A percentile compares a stretch with the other conserved stretches of the same genome.
Evolutionary conservation across 37 sponge, comb jelly and placozoan species (phyloP).

Genomic region (Geodia barretti): DNA sequence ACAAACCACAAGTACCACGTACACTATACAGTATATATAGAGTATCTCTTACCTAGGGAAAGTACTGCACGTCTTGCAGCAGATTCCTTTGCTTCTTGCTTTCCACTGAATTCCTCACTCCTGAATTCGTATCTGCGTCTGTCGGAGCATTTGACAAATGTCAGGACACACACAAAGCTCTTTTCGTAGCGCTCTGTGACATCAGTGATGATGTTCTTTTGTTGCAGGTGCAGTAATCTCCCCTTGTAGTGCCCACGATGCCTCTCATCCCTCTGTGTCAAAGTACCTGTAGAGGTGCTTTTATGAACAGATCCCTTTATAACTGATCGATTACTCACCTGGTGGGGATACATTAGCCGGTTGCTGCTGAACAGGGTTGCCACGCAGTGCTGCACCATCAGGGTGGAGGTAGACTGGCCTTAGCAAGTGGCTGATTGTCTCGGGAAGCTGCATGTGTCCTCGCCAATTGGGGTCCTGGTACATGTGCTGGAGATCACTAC

Average conservation of each 20-base stretch:
- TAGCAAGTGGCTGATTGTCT: conserved; percentile 6
- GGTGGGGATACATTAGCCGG: background rate
- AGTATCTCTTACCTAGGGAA: conserved; percentile 1
- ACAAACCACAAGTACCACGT: too few species aligned
- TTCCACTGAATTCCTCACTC: background rate
- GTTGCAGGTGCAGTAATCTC: background rate
- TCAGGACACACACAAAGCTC: background rate
- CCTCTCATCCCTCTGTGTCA: background rate
- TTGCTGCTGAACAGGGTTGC: background rate
- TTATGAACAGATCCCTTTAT: background rate
- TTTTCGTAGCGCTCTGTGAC: background rate
- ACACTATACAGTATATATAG: too few species aligned
- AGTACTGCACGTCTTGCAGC: background rate
- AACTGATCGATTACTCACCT: background rate
- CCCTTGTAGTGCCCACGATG: conserved; percentile 3
- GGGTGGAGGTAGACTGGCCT: conserved; percentile 10
- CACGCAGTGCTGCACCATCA: background rate
- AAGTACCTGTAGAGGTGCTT: background rate
- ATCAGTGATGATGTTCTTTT: background rate
- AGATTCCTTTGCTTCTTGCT: conserved; percentile 17
- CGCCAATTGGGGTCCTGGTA: background rate
- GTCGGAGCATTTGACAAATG: background rate
- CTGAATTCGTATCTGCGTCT: background rate
- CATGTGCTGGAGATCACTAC: background rate
- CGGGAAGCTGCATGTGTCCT: conserved; percentile 22